These are phyloP conservation scores for Teleogryllus oceanicus DNA, from an alignment of 2,888 invertebrate genomes.

Conservation along the genomic window DNA sequence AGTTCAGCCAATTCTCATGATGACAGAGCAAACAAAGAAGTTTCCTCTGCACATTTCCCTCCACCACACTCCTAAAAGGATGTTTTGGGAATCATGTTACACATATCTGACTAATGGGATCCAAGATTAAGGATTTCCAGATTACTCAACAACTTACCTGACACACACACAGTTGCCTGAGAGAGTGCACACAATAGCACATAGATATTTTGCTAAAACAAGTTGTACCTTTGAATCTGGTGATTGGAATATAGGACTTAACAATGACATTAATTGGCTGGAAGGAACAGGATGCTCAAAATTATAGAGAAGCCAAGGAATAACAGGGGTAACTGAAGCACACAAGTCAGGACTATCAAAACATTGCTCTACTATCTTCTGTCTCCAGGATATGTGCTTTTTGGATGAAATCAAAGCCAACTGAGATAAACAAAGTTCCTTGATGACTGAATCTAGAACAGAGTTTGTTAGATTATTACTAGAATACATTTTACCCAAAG, in stretches of 20 bases:
- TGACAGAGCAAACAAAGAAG: background rate
- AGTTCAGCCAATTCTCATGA: background rate
- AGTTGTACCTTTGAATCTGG: background rate
- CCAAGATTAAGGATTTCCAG: background rate
- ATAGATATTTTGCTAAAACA: background rate
- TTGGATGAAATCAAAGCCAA: background rate
- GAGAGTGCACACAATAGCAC: background rate
- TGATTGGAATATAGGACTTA: background rate
- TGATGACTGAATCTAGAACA: background rate
- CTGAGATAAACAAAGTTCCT: background rate
- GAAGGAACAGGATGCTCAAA: background rate
- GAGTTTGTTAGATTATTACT: no score
- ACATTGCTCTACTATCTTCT: background rate
- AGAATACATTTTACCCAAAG: no score
- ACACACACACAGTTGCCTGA: background rate
- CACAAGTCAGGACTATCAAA: background rate
- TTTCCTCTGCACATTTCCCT: background rate
- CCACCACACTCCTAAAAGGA: background rate
- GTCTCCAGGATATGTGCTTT: background rate
- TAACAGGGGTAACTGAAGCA: background rate
- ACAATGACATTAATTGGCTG: background rate
- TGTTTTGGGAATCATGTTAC: no score
- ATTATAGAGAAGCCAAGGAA: background rate
- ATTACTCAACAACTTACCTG: background rate
- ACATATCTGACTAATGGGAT: no score